These are phyloP conservation scores for Toxostoma redivivum DNA, from an alignment of 2,113 vertebrate species.

Conservation along the genomic window DNA sequence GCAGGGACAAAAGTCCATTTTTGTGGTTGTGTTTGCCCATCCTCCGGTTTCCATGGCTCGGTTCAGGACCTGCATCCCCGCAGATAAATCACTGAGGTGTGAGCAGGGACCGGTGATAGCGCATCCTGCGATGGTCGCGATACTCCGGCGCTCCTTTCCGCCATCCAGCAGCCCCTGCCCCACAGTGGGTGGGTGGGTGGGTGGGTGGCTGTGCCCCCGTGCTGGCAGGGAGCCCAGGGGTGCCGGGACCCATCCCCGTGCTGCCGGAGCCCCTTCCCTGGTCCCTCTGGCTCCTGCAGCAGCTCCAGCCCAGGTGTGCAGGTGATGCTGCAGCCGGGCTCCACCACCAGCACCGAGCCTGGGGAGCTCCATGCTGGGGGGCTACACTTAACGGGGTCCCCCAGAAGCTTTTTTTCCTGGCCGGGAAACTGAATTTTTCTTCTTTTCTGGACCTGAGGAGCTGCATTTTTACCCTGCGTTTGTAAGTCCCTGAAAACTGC, in stretches of 20 bases:
- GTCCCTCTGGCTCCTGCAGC: neutral
- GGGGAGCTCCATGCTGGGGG: neutral
- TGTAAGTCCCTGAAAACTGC: slow-evolving; percentile 32
- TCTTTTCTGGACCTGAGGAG: neutral
- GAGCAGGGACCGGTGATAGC: neutral
- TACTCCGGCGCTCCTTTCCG: neutral
- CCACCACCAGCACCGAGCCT: fast-evolving
- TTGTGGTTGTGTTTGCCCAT: neutral
- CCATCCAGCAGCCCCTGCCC: neutral
- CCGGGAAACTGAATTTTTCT: neutral
- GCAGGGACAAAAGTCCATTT: neutral
- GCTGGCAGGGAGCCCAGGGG: neutral
- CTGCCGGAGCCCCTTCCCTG: neutral
- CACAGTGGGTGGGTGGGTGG: fast-evolving
- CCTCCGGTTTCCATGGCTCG: neutral
- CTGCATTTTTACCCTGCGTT: neutral
- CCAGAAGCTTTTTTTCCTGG: neutral
- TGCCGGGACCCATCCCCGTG: neutral
- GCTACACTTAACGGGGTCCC: neutral
- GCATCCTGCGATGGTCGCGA: neutral
- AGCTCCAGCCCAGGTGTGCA: neutral
- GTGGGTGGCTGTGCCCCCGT: neutral
- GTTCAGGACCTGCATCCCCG: neutral
- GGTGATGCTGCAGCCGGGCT: neutral
- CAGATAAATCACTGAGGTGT: neutral